phyloP scores from a whole-genome alignment of 2,113 vertebrate species.

The Larimichthys crocea region DNA sequence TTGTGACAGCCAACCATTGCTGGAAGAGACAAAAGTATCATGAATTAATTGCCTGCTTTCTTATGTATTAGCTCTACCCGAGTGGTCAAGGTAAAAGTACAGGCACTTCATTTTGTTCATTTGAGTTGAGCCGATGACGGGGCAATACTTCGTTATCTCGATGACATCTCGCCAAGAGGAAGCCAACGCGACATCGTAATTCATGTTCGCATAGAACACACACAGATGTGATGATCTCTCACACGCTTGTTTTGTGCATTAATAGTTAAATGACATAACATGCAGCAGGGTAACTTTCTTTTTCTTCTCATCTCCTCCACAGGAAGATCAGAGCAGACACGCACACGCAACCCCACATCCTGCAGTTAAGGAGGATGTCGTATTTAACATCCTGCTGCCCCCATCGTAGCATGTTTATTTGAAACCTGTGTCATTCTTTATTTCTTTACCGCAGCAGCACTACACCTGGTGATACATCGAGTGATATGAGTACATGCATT shows the following conservation, averaged over 20 bases:
- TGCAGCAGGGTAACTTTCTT: background rate
- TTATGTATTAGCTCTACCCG: background rate
- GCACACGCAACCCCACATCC: conserved; percentile 31
- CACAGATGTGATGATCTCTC: background rate
- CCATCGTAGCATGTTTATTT: background rate
- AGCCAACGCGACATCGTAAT: background rate
- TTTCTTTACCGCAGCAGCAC: background rate
- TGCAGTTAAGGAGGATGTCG: background rate
- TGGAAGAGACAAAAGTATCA: conserved; percentile 51
- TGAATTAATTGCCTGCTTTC: background rate
- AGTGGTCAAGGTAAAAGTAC: background rate
- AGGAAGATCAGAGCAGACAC: conserved; percentile 7
- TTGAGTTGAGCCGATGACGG: background rate
- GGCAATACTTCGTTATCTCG: background rate
- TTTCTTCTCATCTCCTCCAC: conserved; percentile 5
- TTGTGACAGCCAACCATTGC: background rate
- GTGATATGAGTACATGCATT: background rate
- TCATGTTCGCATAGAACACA: background rate
- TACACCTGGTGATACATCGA: background rate
- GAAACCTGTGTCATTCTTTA: background rate
- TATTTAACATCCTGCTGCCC: conserved; percentile 7
- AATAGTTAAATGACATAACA: background rate
- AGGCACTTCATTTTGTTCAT: background rate
- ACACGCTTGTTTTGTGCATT: background rate
- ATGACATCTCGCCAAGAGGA: background rate